Evolutionary conservation across 2,888 invertebrate genomes (phyloP), one percentile per base, ranked within the genome.

Genomic region (Trachelus iudaicus): DNA sequence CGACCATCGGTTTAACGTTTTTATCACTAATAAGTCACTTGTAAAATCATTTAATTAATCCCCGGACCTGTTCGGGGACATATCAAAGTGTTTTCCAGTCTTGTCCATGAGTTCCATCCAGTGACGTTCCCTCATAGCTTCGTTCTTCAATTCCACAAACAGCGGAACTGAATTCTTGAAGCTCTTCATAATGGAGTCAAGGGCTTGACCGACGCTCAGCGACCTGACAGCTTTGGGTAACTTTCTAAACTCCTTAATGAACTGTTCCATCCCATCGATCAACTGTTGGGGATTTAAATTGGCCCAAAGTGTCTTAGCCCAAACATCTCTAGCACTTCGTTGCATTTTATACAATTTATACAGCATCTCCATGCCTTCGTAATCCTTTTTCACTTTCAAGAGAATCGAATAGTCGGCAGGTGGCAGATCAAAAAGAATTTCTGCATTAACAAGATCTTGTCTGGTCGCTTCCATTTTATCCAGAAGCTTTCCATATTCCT

Each of bases 121-220:
- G 92, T 98, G 98, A 15, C 98, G 93, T 84, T 97, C 96, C 13
- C 97, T 93, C 91, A 98, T 94, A 0, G 98, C 97, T 87, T 98
- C 97, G 89, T 97, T 96, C 91, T 98, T 98, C 76, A 98, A 92
- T 71, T 97, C 96, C 6, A 97, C 96, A 95, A 98, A 98, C 74
- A 98, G 92, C 0, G 98, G 97, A 1, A 98, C 95, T 0, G 97
- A 95, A 82, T 95, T 95, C 89, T 96, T 96, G 92, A 98, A 98
- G 87, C 96, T 96, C 87, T 96, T 96, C 97, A 98, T 96, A 87
- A 95, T 95, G n/a, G 95, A 91, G 81, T 97, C 96, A 34, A 98
- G 89, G 83, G 94, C 94, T 81, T 94, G 89, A 0, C 96, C 97
- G 4, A 96, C 94, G 0, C 93, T 91, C 81, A 87, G 76, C 0